Conservation (phyloP, 2,113 vertebrate genomes). For the Dasyornis broadbenti region DNA sequence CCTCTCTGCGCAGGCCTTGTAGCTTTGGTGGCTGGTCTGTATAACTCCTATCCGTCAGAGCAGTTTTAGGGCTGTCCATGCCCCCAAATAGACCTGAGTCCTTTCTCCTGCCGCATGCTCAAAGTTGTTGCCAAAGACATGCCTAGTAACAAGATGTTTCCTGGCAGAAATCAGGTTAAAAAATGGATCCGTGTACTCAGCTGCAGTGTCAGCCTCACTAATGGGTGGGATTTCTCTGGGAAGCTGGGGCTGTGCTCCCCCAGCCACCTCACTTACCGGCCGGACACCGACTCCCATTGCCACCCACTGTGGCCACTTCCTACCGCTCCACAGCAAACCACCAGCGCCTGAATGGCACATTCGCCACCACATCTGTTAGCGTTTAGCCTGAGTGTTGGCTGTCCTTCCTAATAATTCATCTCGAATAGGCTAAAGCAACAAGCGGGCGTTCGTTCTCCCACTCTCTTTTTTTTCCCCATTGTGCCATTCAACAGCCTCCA, state of each 20-base stretch:
- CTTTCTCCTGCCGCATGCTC: neutral
- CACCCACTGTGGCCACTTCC: neutral
- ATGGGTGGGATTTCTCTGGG: rapidly evolving
- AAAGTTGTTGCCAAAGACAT: neutral
- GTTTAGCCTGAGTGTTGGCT: neutral
- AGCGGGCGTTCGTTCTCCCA: neutral
- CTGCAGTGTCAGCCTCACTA: neutral
- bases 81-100: rapidly evolving
- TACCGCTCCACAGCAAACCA: neutral
- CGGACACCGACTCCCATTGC: neutral
- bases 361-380: neutral
- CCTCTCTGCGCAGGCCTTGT: neutral
- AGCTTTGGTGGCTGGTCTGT: neutral
- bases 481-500: slow-evolving; percentile 54
- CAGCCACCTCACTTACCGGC: neutral
- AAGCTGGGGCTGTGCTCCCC: neutral
- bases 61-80: neutral
- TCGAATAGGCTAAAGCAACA: neutral
- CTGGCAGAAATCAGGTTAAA: neutral
- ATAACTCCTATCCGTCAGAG: neutral
- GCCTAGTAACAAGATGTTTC: neutral
- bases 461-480: neutral
- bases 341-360: neutral
- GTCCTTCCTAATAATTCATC: slow-evolving; percentile 57
- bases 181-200: rapidly evolving